Conservation (phyloP, 1,140 invertebrate genomes). For the Orchestia grillus region DNA sequence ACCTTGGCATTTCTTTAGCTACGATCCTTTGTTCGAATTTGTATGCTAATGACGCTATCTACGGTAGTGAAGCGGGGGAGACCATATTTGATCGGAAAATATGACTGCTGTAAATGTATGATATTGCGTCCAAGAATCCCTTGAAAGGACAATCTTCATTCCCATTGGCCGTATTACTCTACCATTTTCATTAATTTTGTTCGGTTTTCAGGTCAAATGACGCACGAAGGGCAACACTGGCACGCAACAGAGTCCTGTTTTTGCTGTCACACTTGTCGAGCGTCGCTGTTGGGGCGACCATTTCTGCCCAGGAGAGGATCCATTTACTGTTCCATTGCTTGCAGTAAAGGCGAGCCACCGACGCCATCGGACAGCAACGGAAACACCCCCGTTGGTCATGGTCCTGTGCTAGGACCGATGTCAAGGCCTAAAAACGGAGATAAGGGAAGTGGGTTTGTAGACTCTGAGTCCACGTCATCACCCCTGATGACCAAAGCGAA, state of each 20-base stretch:
- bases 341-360: constrained; percentile 85
- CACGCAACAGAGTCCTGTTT: constrained; percentile 97
- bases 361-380: constrained; percentile 65
- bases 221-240: constrained; percentile 97
- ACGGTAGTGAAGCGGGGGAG: too few species aligned
- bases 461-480: background rate
- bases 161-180: background rate
- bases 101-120: too few species aligned
- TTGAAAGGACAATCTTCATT: background rate
- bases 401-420: background rate
- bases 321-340: constrained; percentile 95
- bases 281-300: constrained; percentile 89
- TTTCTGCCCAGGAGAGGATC: constrained; percentile 93
- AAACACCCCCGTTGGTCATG: constrained; percentile 62
- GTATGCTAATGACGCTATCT: too few species aligned
- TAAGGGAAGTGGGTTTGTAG: background rate
- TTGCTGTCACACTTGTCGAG: constrained; percentile 91
- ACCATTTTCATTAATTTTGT: background rate
- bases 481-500: background rate
- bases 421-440: background rate
- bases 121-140: background rate
- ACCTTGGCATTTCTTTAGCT: background rate
- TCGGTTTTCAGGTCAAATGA: constrained; percentile 84
- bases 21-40: too few species aligned
- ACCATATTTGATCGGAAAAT: too few species aligned